Conservation (phyloP, 2,113 vertebrate genomes). For the Panthera leo region DNA sequence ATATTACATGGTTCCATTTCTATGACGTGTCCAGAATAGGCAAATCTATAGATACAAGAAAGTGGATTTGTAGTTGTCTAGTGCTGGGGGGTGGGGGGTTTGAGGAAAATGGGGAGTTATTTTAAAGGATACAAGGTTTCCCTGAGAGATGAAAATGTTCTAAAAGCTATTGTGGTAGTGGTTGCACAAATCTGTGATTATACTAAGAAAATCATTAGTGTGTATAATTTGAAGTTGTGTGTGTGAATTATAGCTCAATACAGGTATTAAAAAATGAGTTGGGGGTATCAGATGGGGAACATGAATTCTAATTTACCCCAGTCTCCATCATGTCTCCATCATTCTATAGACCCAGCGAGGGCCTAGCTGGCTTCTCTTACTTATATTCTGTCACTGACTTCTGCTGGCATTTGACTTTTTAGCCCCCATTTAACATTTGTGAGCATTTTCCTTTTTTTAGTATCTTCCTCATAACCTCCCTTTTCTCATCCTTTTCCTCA, state of each 20-base stretch:
- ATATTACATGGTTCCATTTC: background rate
- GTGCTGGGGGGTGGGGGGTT: rapidly evolving
- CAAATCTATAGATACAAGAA: background rate
- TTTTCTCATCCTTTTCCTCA: background rate
- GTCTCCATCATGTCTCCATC: background rate
- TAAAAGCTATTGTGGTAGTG: background rate
- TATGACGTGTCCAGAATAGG: background rate
- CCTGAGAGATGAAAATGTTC: background rate
- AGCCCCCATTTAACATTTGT: background rate
- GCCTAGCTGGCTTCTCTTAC: background rate
- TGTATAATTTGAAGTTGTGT: background rate
- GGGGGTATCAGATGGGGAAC: background rate
- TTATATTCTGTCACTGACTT: background rate
- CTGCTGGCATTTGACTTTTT: background rate
- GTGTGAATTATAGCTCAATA: background rate
- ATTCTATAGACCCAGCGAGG: too few relatives aligned
- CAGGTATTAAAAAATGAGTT: background rate
- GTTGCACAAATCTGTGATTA: background rate
- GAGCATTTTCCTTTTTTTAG: background rate
- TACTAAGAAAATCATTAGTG: background rate
- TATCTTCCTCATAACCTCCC: background rate
- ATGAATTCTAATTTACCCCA: background rate
- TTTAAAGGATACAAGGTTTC: background rate
- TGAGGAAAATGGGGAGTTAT: background rate
- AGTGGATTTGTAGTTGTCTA: background rate